phyloP scores from a whole-genome alignment of 2,888 invertebrate genomes.

The Campaea margaritaria region DNA sequence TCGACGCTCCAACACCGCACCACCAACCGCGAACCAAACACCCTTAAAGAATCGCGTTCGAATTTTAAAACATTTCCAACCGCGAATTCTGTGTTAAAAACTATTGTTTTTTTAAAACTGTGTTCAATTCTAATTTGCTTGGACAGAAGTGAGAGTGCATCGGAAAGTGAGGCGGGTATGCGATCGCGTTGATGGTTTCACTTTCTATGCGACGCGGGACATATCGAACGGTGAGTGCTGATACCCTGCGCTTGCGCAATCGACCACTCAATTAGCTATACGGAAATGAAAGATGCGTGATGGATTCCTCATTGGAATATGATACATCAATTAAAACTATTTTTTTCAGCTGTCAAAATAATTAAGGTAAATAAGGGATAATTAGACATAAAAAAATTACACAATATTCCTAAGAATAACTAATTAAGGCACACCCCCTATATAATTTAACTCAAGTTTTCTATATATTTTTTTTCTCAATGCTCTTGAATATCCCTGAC shows the following conservation, averaged over 20 bases:
- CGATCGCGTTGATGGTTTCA: constrained; percentile 68
- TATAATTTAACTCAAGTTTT: too few relatives aligned
- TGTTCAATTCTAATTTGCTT: constrained; percentile 47
- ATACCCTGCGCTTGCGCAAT: constrained; percentile 33
- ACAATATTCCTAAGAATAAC: too few relatives aligned
- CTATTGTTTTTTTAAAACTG: constrained; percentile 12
- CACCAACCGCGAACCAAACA: constrained; percentile 43
- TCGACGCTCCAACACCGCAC: constrained; percentile 58
- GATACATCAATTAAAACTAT: neutral
- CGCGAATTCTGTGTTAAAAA: constrained; percentile 46
- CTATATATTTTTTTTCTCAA: too few relatives aligned
- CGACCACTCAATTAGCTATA: constrained; percentile 8
- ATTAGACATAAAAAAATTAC: too few relatives aligned
- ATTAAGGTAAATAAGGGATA: too few relatives aligned
- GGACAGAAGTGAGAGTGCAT: constrained; percentile 64
- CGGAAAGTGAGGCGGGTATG: constrained; percentile 59
- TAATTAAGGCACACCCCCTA: too few relatives aligned
- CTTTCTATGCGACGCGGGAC: constrained; percentile 76
- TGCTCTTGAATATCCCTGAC: too few relatives aligned
- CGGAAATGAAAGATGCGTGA: constrained; percentile 9
- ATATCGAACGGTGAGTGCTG: constrained; percentile 69
- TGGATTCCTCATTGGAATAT: neutral
- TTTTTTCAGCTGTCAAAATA: too few relatives aligned
- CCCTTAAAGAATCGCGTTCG: constrained; percentile 54
- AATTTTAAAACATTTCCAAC: constrained; percentile 53